Conservation (phyloP, 2,797 vertebrate species). For the Carapus acus region DNA sequence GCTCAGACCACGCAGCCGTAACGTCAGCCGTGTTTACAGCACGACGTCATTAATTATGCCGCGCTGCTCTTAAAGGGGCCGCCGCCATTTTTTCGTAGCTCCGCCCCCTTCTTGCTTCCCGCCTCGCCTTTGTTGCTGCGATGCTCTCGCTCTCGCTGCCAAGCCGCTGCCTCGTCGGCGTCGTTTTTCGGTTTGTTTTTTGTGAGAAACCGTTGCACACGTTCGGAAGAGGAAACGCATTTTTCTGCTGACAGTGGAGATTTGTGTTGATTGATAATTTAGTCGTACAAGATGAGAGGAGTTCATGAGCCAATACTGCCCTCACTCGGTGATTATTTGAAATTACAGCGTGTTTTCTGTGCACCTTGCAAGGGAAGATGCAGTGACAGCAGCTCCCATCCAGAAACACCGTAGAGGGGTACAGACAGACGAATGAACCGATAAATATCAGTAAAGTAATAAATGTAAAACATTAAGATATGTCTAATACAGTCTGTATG, state of each 20-base stretch:
- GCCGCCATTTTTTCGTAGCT: constrained; percentile 8
- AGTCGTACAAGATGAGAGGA: no score
- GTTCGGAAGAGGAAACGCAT: no score
- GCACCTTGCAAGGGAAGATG: no score
- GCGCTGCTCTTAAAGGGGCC: constrained; percentile 66
- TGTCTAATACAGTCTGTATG: no score
- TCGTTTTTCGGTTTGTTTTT: not conserved
- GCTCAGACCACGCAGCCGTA: constrained; percentile 69
- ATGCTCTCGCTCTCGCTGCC: not conserved
- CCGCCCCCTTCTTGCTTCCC: not conserved
- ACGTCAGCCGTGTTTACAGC: constrained; percentile 78
- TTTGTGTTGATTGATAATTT: not conserved
- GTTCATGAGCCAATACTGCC: constrained; percentile 58
- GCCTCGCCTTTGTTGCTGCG: constrained; percentile 46
- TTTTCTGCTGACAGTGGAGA: not conserved
- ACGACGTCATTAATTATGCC: constrained; percentile 72
- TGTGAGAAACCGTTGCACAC: no score
- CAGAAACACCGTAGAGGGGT: no score
- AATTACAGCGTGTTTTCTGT: constrained; percentile 17
- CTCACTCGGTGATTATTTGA: constrained; percentile 31
- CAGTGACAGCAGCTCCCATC: no score
- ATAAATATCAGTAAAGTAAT: no score
- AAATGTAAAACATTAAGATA: no score
- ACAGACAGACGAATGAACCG: no score
- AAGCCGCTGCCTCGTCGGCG: not conserved